Percentiles rank a stretch among this genome's conserved stretches.
These are phyloP conservation scores for Dolichoris vasculosae DNA, from an alignment of 1,140 invertebrate genomes.

Conservation along the genomic window DNA sequence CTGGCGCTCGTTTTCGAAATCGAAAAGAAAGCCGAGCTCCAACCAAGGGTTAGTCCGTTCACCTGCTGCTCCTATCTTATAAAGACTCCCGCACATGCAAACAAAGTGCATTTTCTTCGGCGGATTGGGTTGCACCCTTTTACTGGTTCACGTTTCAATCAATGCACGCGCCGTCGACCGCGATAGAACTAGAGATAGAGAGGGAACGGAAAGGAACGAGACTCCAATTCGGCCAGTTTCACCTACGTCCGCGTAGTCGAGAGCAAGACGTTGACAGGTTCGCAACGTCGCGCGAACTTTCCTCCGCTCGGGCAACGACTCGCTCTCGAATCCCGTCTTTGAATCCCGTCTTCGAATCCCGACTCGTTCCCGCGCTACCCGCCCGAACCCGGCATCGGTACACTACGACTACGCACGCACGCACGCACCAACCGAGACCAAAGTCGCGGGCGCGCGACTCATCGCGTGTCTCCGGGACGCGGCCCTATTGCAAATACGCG, in stretches of 20 bases:
- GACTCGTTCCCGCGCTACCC: not conserved
- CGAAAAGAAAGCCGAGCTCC: constrained; percentile 29
- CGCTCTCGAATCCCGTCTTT: not conserved
- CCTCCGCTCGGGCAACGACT: not conserved
- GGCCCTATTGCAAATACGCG: not conserved
- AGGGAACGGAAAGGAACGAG: constrained; percentile 17
- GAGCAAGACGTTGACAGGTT: constrained; percentile 20
- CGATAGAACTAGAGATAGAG: constrained; percentile 9
- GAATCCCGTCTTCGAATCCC: too few species aligned
- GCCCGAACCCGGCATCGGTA: not conserved
- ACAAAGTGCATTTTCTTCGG: constrained; percentile 41
- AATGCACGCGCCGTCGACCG: constrained; percentile 61
- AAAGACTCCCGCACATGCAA: constrained; percentile 28
- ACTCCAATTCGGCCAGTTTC: constrained; percentile 21
- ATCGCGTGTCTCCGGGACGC: not conserved
- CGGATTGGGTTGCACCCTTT: constrained; percentile 72
- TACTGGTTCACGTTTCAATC: constrained; percentile 73
- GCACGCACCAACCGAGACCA: not conserved
- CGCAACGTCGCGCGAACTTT: not conserved
- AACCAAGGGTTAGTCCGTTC: not conserved
- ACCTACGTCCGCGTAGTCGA: constrained; percentile 6
- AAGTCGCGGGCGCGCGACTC: not conserved
- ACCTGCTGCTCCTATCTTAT: constrained; percentile 3
- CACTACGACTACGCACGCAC: not conserved
- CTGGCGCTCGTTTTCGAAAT: constrained; percentile 16